Evolutionary conservation across 2,113 vertebrate species (phyloP).

Genomic region (Chamaetylas fuelleborni): DNA sequence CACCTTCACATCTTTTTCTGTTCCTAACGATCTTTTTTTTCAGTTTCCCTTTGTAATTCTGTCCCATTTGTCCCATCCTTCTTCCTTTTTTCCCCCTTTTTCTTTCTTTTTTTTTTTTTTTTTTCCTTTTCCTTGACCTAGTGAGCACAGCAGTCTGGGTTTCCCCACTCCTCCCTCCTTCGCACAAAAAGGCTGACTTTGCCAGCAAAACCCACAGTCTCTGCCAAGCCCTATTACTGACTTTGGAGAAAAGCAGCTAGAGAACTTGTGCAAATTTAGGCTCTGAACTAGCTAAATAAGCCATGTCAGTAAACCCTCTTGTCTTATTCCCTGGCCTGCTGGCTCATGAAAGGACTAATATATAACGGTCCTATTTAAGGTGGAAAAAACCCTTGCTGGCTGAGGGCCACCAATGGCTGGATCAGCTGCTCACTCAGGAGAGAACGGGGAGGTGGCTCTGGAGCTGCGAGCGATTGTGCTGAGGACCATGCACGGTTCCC

Average conservation of each 20-base stretch:
- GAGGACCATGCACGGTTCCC: accelerated
- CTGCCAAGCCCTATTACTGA: conserved; percentile 55
- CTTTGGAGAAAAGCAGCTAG: conserved; percentile 51
- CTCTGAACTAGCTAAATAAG: conserved; percentile 60
- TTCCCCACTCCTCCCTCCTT: conserved; percentile 38
- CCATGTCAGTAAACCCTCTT: conserved; percentile 45
- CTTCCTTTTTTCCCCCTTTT: not conserved
- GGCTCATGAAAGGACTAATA: conserved; percentile 24
- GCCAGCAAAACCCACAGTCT: conserved; percentile 43
- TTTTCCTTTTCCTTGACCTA: conserved; percentile 18
- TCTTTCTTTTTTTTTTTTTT: not conserved
- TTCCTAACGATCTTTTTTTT: not conserved
- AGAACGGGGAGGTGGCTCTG: not conserved
- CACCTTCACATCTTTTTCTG: conserved; percentile 9
- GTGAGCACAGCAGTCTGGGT: conserved; percentile 30
- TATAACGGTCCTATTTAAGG: conserved; percentile 49
- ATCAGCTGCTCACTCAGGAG: not conserved
- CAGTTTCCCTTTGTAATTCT: not conserved
- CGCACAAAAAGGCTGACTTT: conserved; percentile 53
- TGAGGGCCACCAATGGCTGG: not conserved
- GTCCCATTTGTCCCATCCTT: not conserved
- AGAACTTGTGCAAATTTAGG: conserved; percentile 38
- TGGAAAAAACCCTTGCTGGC: conserved; percentile 41
- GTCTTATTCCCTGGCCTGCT: conserved; percentile 38
- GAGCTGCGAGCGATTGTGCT: not conserved